Evolutionary conservation across 2,888 invertebrate genomes (phyloP).

Genomic region (Ormyrus labotus): DNA sequence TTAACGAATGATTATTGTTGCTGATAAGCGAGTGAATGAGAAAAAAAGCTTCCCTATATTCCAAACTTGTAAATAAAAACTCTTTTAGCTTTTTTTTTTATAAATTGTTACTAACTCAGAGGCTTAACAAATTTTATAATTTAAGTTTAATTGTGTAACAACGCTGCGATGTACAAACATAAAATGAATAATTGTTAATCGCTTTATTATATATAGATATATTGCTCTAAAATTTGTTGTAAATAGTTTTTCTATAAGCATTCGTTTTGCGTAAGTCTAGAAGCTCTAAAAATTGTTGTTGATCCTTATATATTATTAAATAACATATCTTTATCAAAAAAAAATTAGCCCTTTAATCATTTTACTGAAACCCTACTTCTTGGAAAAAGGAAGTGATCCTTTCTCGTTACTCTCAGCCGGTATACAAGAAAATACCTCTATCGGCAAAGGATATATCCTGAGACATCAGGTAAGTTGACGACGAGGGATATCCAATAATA

Average conservation of each 20-base stretch:
- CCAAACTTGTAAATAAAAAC: slow-evolving; percentile 39
- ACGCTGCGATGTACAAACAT: slow-evolving; percentile 36
- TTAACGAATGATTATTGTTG: neutral
- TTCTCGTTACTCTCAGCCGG: no score
- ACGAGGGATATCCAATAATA: no score
- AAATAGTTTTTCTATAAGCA: slow-evolving; percentile 35
- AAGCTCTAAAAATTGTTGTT: slow-evolving; percentile 50
- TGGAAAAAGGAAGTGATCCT: no score
- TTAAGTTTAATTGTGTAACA: slow-evolving; percentile 4
- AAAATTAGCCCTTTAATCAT: neutral
- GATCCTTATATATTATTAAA: slow-evolving; percentile 47
- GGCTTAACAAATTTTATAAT: slow-evolving; percentile 34
- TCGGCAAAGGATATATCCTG: no score
- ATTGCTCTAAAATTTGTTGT: slow-evolving; percentile 43
- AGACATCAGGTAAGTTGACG: no score
- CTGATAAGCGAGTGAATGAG: neutral
- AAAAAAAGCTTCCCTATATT: neutral
- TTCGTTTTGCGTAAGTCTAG: slow-evolving; percentile 19
- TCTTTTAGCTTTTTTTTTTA: slow-evolving; percentile 24
- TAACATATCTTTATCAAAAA: slow-evolving; percentile 38
- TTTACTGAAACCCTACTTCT: no score
- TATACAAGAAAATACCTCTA: no score
- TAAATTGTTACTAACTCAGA: slow-evolving; percentile 48
- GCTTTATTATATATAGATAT: slow-evolving; percentile 31
- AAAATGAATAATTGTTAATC: slow-evolving; percentile 41